phyloP scores from a whole-genome alignment of 1,140 invertebrate species.

The Lepeophtheirus salmonis region DNA sequence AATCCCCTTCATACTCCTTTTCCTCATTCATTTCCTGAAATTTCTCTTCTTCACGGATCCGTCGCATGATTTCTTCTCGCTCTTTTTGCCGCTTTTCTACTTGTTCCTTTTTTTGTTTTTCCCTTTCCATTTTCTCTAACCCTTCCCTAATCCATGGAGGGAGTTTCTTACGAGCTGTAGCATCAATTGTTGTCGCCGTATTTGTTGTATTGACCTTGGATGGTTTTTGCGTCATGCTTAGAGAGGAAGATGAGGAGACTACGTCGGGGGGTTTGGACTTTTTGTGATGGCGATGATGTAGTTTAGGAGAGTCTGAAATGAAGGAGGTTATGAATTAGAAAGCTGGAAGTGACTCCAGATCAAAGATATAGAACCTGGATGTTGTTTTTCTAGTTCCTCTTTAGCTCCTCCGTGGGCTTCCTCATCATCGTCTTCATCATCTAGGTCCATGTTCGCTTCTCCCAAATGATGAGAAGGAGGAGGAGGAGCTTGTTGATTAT shows the following conservation, averaged over 20 bases:
- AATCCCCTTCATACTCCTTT: conserved; percentile 21
- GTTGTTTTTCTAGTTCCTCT: background rate
- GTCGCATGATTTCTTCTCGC: background rate
- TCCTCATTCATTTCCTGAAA: conserved; percentile 18
- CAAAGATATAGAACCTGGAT: too few relatives aligned
- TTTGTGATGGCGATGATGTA: background rate
- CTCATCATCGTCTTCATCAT: conserved; percentile 40
- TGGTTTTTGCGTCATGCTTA: background rate
- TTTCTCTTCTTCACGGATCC: conserved; percentile 23
- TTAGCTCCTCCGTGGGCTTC: background rate
- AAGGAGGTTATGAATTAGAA: too few relatives aligned
- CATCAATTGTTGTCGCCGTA: conserved; percentile 37
- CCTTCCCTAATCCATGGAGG: conserved; percentile 91
- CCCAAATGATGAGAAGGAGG: conserved; percentile 34
- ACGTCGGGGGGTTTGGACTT: background rate
- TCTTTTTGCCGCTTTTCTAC: conserved; percentile 26
- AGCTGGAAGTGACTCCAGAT: too few relatives aligned
- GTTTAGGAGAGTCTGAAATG: conserved; percentile 17
- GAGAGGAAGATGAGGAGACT: background rate
- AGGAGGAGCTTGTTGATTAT: conserved; percentile 23
- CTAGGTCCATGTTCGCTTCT: conserved; percentile 66
- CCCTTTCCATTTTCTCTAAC: conserved; percentile 88
- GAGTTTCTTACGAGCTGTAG: conserved; percentile 66
- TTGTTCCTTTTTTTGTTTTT: conserved; percentile 73
- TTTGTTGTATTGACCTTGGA: background rate